Percentiles rank a stretch among this genome's conserved stretches.
Evolutionary conservation across 2,888 invertebrate genomes (phyloP).

Genomic region (Rotaria socialis): DNA sequence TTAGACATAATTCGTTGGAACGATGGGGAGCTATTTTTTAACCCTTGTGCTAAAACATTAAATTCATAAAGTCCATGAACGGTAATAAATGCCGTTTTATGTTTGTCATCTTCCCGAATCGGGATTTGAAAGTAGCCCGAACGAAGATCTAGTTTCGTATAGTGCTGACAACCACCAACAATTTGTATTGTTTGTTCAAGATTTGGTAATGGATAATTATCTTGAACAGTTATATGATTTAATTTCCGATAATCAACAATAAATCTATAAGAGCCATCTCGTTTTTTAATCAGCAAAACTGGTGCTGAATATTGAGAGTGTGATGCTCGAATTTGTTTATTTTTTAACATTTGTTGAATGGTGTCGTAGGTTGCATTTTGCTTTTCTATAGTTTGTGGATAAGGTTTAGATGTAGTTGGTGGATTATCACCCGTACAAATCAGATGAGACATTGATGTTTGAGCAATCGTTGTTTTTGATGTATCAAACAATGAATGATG

Average conservation of each 20-base stretch:
- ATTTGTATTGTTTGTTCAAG: no score
- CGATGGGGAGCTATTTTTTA: conserved; percentile 52
- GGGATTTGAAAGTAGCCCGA: conserved; percentile 49
- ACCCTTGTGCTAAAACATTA: conserved; percentile 51
- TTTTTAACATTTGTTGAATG: no score
- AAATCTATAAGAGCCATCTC: no score
- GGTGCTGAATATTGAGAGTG: no score
- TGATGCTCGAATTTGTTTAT: no score
- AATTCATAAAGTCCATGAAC: conserved; percentile 50
- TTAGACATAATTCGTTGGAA: conserved; percentile 53
- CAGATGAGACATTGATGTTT: neutral
- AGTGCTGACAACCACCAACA: no score
- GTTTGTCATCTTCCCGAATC: conserved; percentile 47
- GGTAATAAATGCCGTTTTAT: conserved; percentile 50
- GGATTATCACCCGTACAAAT: neutral
- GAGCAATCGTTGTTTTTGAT: neutral
- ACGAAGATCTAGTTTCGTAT: conserved; percentile 45
- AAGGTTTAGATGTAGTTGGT: neutral
- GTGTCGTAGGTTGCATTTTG: neutral
- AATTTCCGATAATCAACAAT: no score
- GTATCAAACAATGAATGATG: neutral
- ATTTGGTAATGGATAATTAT: no score
- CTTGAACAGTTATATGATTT: no score
- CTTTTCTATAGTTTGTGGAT: neutral
- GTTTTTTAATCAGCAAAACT: no score